Conservation (phyloP, 2,888 invertebrate species). For the Polydrusus cervinus region DNA sequence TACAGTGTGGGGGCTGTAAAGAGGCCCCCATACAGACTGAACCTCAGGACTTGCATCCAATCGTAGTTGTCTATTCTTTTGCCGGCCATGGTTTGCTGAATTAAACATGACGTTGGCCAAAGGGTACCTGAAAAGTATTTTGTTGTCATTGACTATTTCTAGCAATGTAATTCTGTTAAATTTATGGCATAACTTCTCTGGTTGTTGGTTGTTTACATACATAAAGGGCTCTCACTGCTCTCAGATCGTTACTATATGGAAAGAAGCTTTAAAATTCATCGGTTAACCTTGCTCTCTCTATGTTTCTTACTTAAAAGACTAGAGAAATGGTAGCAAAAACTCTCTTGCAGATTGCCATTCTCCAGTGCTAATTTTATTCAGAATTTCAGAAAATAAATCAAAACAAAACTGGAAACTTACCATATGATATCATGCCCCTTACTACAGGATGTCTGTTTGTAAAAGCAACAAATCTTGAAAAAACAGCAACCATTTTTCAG, state of each 20-base stretch:
- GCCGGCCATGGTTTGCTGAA: conserved; percentile 82
- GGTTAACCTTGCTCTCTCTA: too few species aligned
- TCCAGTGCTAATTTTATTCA: too few species aligned
- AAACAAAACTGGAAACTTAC: conserved; percentile 71
- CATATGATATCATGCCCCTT: conserved; percentile 78
- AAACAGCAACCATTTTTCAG: conserved; percentile 64
- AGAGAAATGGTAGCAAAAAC: not conserved
- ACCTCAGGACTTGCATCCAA: conserved; percentile 81
- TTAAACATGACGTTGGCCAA: conserved; percentile 83
- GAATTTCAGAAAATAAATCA: not conserved
- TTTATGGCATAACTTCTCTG: too few species aligned
- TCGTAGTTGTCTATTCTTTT: conserved; percentile 79
- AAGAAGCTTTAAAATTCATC: too few species aligned
- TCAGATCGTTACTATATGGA: too few species aligned
- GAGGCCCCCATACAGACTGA: conserved; percentile 85
- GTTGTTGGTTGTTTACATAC: too few species aligned
- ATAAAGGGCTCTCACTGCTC: too few species aligned
- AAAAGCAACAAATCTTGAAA: conserved; percentile 72
- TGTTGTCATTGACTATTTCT: too few species aligned
- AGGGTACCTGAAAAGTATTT: conserved; percentile 75
- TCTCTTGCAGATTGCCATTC: too few species aligned
- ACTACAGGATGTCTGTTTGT: conserved; percentile 73
- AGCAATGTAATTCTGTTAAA: too few species aligned
- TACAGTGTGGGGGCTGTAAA: conserved; percentile 89
- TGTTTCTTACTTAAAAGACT: not conserved